phyloP scores from a whole-genome alignment of 2,113 vertebrate genomes.

The Panthera tigris region DNA sequence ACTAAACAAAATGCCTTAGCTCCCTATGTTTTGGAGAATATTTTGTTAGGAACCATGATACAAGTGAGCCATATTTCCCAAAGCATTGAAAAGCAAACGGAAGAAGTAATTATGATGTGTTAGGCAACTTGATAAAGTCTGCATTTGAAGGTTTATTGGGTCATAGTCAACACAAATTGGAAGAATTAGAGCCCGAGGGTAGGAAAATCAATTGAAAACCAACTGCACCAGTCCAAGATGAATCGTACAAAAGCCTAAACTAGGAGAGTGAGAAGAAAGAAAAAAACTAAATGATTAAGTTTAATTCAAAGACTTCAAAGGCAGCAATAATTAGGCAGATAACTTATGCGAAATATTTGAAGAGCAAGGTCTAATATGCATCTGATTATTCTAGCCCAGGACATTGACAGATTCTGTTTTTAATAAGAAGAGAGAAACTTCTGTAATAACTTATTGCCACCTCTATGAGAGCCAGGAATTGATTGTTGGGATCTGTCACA shows the following conservation, averaged over 20 bases:
- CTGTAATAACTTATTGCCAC: neutral
- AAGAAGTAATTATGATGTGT: neutral
- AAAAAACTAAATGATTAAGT: neutral
- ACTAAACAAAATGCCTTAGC: neutral
- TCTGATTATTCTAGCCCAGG: neutral
- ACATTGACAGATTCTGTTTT: neutral
- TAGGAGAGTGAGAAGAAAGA: neutral
- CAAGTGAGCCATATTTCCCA: neutral
- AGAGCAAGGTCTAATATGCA: neutral
- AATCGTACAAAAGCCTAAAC: neutral
- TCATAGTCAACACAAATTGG: neutral
- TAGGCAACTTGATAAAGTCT: neutral
- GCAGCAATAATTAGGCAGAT: neutral
- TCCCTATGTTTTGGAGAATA: neutral
- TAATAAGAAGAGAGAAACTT: neutral
- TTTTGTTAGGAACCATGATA: neutral
- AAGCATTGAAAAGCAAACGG: neutral
- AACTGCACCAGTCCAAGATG: neutral
- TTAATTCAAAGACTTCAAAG: neutral
- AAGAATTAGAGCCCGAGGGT: neutral
- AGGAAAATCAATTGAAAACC: neutral
- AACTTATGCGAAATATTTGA: neutral
- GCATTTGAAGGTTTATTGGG: neutral
- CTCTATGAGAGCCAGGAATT: neutral
- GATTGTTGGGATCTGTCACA: neutral